Evolutionary conservation across 2,113 vertebrate genomes (phyloP).

Genomic region (Corvus moneduloides): DNA sequence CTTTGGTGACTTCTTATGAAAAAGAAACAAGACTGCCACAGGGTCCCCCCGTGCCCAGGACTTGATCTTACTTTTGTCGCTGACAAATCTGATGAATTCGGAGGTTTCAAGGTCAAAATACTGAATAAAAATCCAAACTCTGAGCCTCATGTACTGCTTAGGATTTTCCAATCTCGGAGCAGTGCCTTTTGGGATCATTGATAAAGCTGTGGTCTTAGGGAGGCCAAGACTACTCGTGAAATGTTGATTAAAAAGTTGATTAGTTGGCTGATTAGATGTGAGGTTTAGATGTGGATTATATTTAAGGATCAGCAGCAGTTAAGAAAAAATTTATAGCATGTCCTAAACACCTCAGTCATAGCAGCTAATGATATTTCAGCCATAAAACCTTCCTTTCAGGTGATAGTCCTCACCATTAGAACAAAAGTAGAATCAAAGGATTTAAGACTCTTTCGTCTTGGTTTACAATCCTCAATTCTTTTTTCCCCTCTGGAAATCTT

Average conservation of each 20-base stretch:
- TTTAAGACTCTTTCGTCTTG: constrained; percentile 38
- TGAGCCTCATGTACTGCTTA: background rate
- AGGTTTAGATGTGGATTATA: constrained; percentile 14
- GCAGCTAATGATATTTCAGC: constrained; percentile 15
- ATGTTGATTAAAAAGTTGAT: constrained; percentile 23
- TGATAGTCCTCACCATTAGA: background rate
- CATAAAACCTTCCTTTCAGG: constrained; percentile 25
- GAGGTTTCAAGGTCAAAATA: constrained; percentile 50
- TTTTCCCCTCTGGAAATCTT: constrained; percentile 23
- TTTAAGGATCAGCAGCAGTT: background rate
- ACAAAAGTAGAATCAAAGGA: constrained; percentile 42
- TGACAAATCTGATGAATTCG: background rate
- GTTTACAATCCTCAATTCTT: constrained; percentile 16
- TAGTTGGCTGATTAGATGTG: constrained; percentile 6
- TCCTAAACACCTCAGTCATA: background rate
- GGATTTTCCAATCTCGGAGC: background rate
- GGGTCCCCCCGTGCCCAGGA: background rate
- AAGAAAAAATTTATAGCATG: background rate
- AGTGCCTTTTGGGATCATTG: background rate
- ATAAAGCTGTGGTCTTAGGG: background rate
- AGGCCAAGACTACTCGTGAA: background rate
- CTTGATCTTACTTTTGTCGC: background rate
- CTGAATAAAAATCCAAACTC: background rate
- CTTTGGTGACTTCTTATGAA: too few species aligned
- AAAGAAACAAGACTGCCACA: background rate